phyloP scores from a whole-genome alignment of 2,113 vertebrate species.

The Varanus salvator region DNA sequence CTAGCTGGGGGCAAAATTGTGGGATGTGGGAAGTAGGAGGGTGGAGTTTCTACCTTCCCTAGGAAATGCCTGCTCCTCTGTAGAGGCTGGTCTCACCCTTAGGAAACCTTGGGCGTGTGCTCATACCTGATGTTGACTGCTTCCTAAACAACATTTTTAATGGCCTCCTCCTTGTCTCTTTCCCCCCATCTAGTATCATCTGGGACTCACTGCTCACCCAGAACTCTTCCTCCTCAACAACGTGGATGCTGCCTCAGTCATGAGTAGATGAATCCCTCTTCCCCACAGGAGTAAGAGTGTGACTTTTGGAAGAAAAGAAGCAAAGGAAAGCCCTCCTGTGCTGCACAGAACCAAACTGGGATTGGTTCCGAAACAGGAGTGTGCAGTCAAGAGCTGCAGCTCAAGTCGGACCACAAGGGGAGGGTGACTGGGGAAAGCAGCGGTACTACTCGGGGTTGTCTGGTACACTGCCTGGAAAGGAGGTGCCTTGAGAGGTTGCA shows the following conservation, averaged over 20 bases:
- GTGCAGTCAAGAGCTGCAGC: conserved; percentile 49
- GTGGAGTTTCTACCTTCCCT: not conserved
- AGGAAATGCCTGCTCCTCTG: not conserved
- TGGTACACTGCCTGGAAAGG: not conserved
- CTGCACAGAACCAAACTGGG: conserved; percentile 43
- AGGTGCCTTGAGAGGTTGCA: conserved; percentile 21
- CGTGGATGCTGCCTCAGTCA: conserved; percentile 73
- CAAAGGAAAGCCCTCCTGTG: conserved; percentile 3
- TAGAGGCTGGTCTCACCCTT: not conserved
- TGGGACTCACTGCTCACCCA: conserved; percentile 78
- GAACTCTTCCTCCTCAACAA: conserved; percentile 86
- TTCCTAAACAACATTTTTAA: conserved; percentile 23
- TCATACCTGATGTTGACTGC: not conserved
- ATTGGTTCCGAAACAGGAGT: conserved; percentile 56
- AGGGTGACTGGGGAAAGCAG: conserved; percentile 2
- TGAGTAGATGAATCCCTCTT: conserved; percentile 60
- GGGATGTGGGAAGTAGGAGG: not conserved
- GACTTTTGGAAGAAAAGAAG: not conserved
- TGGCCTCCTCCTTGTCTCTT: not conserved
- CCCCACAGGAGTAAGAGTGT: not conserved
- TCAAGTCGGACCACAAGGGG: not conserved
- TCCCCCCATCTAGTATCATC: conserved; percentile 67
- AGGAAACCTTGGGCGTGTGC: not conserved
- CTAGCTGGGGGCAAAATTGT: not conserved
- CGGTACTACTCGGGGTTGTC: not conserved